Evolutionary conservation across 2,113 vertebrate genomes (phyloP).

Genomic region (Crotalus viridis): DNA sequence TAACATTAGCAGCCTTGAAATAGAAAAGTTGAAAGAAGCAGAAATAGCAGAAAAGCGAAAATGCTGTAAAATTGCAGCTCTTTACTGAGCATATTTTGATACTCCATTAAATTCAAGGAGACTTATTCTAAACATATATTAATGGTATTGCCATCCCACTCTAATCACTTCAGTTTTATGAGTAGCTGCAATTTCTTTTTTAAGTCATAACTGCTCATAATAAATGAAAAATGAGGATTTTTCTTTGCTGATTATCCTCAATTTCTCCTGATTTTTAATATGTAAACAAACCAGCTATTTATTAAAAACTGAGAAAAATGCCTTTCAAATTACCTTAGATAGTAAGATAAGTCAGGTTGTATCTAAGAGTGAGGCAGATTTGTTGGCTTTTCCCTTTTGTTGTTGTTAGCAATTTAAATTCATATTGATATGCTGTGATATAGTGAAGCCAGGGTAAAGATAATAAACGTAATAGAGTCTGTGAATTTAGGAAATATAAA

Average conservation of each 20-base stretch:
- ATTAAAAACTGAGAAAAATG: background rate
- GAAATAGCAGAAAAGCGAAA: conserved; percentile 3
- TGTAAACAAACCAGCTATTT: conserved; percentile 7
- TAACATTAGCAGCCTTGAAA: conserved; percentile 22
- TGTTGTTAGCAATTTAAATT: background rate
- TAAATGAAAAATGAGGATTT: conserved; percentile 40
- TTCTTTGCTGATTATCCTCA: conserved; percentile 42
- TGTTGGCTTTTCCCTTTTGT: background rate
- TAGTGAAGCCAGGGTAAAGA: conserved; percentile 23
- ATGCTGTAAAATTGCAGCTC: conserved; percentile 43
- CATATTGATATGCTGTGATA: background rate
- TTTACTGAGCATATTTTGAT: background rate
- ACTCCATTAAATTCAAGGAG: background rate
- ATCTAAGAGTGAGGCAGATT: background rate
- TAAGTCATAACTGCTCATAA: conserved; percentile 56
- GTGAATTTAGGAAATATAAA: background rate
- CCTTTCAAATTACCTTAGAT: background rate
- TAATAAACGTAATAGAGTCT: conserved; percentile 1
- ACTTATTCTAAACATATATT: background rate
- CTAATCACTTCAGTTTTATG: conserved; percentile 44
- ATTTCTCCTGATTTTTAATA: background rate
- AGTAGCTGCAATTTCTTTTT: conserved; percentile 49
- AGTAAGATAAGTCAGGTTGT: background rate
- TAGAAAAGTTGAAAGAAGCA: background rate
- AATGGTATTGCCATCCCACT: background rate